Conservation (phyloP, 1,140 invertebrate species). For the Phortica variegata region DNA sequence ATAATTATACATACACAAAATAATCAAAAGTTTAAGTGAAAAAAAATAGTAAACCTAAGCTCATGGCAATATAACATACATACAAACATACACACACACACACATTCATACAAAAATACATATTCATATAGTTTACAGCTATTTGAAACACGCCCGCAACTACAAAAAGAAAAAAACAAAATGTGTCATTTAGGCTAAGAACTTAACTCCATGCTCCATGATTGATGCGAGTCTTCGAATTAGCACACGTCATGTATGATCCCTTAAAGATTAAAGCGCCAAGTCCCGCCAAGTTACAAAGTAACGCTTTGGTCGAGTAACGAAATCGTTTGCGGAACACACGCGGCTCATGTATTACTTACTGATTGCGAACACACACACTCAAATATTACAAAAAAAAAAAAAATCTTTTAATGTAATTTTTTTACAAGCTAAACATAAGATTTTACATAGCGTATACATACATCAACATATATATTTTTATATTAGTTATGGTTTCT, state of each 20-base stretch:
- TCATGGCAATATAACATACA: too few species aligned
- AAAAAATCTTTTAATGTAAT: neutral
- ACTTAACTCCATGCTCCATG: conserved; percentile 10
- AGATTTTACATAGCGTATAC: too few species aligned
- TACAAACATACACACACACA: too few species aligned
- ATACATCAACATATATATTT: neutral
- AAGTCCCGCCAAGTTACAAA: conserved; percentile 7
- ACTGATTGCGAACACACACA: conserved; percentile 34
- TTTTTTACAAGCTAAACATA: conserved; percentile 5
- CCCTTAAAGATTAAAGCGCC: too few species aligned
- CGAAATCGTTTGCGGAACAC: conserved; percentile 48
- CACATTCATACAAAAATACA: too few species aligned
- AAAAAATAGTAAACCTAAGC: too few species aligned
- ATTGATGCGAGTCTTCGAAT: conserved; percentile 22
- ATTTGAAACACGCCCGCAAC: too few species aligned
- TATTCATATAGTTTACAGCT: too few species aligned
- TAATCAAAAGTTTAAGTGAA: too few species aligned
- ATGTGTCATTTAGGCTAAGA: conserved; percentile 46
- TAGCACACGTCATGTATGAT: too few species aligned
- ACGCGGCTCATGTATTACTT: conserved; percentile 35
- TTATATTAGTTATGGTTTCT: neutral
- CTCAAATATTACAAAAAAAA: conserved; percentile 25
- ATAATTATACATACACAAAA: conserved; percentile 8
- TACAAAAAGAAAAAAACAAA: conserved; percentile 30
- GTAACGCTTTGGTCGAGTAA: too few species aligned